Evolutionary conservation across 2,888 invertebrate species (phyloP).

Genomic region (Matsumyia berberina): DNA sequence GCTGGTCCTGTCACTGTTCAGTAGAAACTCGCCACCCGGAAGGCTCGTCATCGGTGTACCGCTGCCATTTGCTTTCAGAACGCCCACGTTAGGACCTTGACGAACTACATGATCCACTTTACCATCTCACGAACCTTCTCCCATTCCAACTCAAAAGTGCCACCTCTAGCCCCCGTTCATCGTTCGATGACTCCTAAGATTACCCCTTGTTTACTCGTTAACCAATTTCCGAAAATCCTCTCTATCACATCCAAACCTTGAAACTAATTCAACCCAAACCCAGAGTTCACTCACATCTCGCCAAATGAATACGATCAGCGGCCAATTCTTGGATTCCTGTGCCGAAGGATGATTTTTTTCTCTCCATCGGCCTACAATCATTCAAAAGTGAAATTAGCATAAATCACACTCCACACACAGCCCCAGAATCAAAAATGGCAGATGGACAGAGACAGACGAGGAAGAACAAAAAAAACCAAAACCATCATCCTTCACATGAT

Average conservation of each 20-base stretch:
- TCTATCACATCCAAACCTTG: conserved; percentile 24
- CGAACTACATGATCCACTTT: too few species aligned
- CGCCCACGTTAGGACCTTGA: too few species aligned
- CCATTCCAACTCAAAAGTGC: too few species aligned
- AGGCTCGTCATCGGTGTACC: too few species aligned
- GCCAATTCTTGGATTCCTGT: conserved; percentile 36
- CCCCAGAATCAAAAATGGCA: conserved; percentile 66
- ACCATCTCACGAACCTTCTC: too few species aligned
- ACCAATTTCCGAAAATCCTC: conserved; percentile 69
- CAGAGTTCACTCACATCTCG: conserved; percentile 34
- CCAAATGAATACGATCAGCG: background rate
- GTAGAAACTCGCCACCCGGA: too few species aligned
- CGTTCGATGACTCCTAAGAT: conserved; percentile 1
- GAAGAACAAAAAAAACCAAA: conserved; percentile 12
- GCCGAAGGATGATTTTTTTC: conserved; percentile 39
- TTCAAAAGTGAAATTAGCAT: conserved; percentile 70
- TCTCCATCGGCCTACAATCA: conserved; percentile 49
- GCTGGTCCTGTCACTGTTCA: too few species aligned
- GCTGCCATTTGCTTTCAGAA: too few species aligned
- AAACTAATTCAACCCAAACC: background rate
- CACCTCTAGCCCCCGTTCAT: background rate
- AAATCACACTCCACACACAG: conserved; percentile 61
- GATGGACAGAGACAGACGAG: conserved; percentile 56
- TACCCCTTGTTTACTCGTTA: conserved; percentile 31
- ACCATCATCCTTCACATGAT: conserved; percentile 10